Percentiles rank a stretch among this genome's conserved stretches.
phyloP scores from a whole-genome alignment of 2,113 vertebrate species.

The Amphiprion percula region DNA sequence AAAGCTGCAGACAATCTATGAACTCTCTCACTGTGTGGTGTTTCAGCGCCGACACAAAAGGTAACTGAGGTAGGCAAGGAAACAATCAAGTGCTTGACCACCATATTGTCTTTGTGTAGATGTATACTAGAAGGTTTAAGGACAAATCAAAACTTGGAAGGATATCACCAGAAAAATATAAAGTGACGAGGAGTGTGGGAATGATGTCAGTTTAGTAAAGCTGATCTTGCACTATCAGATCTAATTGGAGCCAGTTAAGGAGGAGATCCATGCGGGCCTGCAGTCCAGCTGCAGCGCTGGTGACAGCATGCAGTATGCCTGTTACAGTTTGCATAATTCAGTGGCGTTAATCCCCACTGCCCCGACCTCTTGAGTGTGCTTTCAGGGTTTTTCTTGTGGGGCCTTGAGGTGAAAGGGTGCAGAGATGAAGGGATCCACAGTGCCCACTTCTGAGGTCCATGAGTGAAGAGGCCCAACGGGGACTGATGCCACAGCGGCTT shows the following conservation, averaged over 20 bases:
- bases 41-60: slow-evolving; percentile 32
- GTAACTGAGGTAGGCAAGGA: slow-evolving; percentile 82
- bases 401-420: slow-evolving; percentile 95
- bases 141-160: slow-evolving; percentile 21
- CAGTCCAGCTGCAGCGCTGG: slow-evolving; percentile 66
- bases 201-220: slow-evolving; percentile 42
- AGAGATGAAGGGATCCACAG: slow-evolving; percentile 90
- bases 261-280: slow-evolving; percentile 62
- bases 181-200: slow-evolving; percentile 19
- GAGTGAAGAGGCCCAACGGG: slow-evolving; percentile 83
- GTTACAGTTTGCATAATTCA: slow-evolving; percentile 59
- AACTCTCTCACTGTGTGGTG: slow-evolving; percentile 25
- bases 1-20: slow-evolving; percentile 3
- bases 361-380: neutral
- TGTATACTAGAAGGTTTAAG: slow-evolving; percentile 40
- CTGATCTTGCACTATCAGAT: slow-evolving; percentile 39
- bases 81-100: slow-evolving; percentile 67
- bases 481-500: slow-evolving; percentile 84
- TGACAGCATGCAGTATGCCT: slow-evolving; percentile 65
- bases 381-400: slow-evolving; percentile 91
- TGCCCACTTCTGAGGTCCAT: slow-evolving; percentile 88
- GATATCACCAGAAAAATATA: slow-evolving; percentile 19
- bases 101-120: slow-evolving; percentile 38
- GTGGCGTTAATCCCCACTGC: slow-evolving; percentile 2
- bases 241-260: slow-evolving; percentile 43